A percentile compares a stretch with the other conserved stretches of the same genome.
Conservation (phyloP, 2,888 invertebrate genomes). For the Ophion slaviceki region DNA sequence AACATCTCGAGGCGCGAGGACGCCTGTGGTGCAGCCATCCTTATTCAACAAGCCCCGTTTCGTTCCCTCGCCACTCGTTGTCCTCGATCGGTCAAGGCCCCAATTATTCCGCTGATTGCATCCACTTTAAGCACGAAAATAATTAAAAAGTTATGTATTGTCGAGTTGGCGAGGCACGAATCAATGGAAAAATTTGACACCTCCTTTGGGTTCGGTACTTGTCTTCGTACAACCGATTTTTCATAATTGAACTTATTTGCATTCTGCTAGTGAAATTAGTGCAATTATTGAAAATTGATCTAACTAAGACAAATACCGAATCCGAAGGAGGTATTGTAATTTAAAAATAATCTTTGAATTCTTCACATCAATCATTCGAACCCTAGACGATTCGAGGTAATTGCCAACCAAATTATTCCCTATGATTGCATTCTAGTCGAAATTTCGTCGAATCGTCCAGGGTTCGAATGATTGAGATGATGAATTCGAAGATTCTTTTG, state of each 20-base stretch:
- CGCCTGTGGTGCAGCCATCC: slow-evolving; percentile 79
- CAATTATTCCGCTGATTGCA: slow-evolving; percentile 2
- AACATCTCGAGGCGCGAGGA: slow-evolving; percentile 81
- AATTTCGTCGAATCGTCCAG: no score
- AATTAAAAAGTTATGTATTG: slow-evolving; percentile 1
- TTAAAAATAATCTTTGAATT: no score
- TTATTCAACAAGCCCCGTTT: slow-evolving; percentile 54
- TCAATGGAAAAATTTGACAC: not conserved
- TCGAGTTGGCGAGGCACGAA: not conserved
- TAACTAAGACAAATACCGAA: no score
- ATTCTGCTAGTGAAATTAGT: no score
- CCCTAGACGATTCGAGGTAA: no score
- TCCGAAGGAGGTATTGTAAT: no score
- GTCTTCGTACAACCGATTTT: no score
- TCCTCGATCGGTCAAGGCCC: slow-evolving; percentile 44
- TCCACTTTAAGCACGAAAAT: slow-evolving; percentile 2
- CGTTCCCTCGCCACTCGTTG: slow-evolving; percentile 20
- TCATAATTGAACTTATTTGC: no score
- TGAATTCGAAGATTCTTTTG: not conserved
- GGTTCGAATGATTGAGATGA: not conserved
- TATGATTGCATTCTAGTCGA: no score
- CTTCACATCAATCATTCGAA: no score
- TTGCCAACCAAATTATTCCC: no score
- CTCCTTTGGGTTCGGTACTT: not conserved
- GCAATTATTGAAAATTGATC: no score